Evolutionary conservation across 2,797 vertebrate genomes (phyloP).

Genomic region (Cirrhinus mrigala): DNA sequence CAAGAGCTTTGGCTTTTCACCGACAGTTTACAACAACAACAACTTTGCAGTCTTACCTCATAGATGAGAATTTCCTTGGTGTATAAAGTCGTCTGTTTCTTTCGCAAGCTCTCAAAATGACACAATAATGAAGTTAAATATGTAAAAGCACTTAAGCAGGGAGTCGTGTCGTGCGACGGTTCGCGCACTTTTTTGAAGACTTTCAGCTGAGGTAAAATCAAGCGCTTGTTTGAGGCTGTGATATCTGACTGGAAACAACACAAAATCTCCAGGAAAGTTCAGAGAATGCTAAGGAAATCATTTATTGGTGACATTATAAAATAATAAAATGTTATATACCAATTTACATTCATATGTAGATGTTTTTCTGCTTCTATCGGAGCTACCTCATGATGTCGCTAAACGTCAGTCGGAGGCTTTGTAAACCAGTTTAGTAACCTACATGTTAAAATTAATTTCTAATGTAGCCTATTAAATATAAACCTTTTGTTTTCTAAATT

Average conservation of each 20-base stretch:
- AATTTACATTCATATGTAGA: neutral
- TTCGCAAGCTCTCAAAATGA: neutral
- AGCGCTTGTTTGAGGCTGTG: no score
- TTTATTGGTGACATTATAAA: neutral
- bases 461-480: neutral
- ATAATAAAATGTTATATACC: neutral
- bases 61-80: neutral
- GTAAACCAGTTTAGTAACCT: no score
- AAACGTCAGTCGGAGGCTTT: no score
- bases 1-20: conserved; percentile 27
- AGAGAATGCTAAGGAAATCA: neutral
- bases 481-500: no score
- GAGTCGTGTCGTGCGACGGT: neutral
- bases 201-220: conserved; percentile 17
- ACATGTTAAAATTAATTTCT: neutral
- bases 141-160: neutral
- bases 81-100: neutral
- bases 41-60: conserved; percentile 23
- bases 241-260: neutral
- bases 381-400: no score
- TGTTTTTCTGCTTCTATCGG: no score
- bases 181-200: neutral
- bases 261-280: neutral
- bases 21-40: neutral
- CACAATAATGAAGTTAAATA: neutral